phyloP scores from a whole-genome alignment of 2,797 vertebrate species.

The Tenualosa ilisha region DNA sequence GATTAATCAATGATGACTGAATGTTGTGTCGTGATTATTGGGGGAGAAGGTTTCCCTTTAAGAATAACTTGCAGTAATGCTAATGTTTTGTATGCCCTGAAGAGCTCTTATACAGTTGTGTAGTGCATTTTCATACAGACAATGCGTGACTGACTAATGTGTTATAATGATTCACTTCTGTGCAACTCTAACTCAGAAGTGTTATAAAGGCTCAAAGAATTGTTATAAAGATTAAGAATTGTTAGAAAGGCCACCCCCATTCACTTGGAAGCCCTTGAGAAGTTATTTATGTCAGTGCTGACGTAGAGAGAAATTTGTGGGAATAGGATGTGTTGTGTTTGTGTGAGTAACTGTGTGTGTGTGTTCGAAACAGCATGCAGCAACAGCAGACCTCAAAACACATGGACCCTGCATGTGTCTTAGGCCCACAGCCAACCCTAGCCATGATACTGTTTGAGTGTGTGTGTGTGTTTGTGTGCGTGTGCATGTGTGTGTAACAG shows the following conservation, averaged over 20 bases:
- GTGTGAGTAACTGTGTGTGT: background rate
- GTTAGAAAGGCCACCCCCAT: background rate
- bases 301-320: slow-evolving; percentile 39
- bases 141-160: background rate
- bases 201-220: background rate
- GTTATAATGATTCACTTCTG: background rate
- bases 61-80: too few relatives aligned
- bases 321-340: slow-evolving; percentile 9
- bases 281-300: slow-evolving; percentile 46
- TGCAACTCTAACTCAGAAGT: background rate
- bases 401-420: slow-evolving; percentile 43
- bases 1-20: too few relatives aligned
- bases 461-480: background rate
- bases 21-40: background rate
- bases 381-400: slow-evolving; percentile 49
- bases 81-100: background rate
- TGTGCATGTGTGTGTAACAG: background rate
- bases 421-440: background rate
- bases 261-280: background rate
- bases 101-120: background rate
- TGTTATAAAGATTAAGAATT: background rate
- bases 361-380: background rate
- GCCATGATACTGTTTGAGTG: background rate
- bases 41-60: too few relatives aligned
- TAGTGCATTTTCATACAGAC: background rate